Evolutionary conservation across 1,140 invertebrate genomes (phyloP).

Genomic region (Gryllus bimaculatus): DNA sequence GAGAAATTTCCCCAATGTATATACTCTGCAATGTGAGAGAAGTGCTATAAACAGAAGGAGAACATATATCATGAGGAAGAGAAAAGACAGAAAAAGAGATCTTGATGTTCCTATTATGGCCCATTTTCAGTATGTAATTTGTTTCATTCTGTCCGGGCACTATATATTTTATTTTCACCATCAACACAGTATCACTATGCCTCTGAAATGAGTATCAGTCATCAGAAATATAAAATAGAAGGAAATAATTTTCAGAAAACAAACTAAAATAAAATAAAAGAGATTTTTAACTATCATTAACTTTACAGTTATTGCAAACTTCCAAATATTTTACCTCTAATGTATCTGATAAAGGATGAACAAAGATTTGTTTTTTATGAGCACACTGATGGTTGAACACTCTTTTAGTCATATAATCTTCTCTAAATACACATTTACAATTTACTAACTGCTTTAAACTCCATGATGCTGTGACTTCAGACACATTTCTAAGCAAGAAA

Average conservation of each 20-base stretch:
- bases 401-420: background rate
- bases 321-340: background rate
- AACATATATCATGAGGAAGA: background rate
- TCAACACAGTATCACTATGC: background rate
- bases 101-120: background rate
- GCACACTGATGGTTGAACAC: background rate
- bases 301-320: too few relatives aligned
- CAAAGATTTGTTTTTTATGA: background rate
- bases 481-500: background rate
- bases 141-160: background rate
- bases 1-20: background rate
- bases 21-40: background rate
- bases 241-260: too few relatives aligned
- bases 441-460: background rate
- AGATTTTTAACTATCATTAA: too few relatives aligned
- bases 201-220: too few relatives aligned
- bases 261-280: too few relatives aligned
- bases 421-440: background rate
- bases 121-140: background rate
- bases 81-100: background rate
- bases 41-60: background rate
- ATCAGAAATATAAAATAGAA: too few relatives aligned
- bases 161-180: background rate
- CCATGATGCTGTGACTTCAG: background rate
- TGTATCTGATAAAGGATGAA: background rate